Percentiles rank a stretch among this genome's conserved stretches.
Evolutionary conservation across 2,113 vertebrate genomes (phyloP).

Genomic region (Dermatemys mawii): DNA sequence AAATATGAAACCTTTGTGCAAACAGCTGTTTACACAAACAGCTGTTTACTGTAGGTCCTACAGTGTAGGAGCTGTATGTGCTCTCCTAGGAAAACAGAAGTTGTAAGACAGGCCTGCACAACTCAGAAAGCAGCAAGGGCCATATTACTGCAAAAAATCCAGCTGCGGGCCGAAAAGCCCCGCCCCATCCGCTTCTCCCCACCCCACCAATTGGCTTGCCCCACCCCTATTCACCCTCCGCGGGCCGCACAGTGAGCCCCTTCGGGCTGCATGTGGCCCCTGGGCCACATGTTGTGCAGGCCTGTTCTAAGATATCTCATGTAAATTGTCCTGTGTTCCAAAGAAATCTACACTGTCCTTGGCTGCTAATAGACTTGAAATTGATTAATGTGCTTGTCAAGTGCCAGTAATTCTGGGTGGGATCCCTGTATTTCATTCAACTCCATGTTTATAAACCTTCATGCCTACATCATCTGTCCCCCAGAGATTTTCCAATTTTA

Average conservation of each 20-base stretch:
- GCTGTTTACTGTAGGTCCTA: too few species aligned
- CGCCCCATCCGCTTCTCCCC: too few species aligned
- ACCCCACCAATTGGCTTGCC: too few species aligned
- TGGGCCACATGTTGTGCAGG: too few species aligned
- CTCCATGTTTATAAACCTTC: not conserved
- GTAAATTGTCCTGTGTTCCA: not conserved
- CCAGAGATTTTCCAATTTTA: not conserved
- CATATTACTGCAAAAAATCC: too few species aligned
- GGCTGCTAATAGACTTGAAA: not conserved
- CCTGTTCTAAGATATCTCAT: not conserved
- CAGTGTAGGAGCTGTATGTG: fast-evolving
- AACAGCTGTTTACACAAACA: not conserved
- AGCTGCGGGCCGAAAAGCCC: too few species aligned
- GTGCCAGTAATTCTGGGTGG: not conserved
- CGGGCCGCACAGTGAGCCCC: too few species aligned
- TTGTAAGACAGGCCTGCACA: too few species aligned
- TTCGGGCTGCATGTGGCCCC: too few species aligned
- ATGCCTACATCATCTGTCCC: not conserved
- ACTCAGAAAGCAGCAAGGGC: too few species aligned
- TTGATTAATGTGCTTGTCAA: not conserved
- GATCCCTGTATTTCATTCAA: not conserved
- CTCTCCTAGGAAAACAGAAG: not conserved
- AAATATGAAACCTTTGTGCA: not conserved
- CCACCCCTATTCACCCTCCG: too few species aligned
- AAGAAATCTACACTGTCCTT: not conserved